Base-by-base conservation (phyloP, 1,140 invertebrate species). In the Saccostrea cuccullata region DNA sequence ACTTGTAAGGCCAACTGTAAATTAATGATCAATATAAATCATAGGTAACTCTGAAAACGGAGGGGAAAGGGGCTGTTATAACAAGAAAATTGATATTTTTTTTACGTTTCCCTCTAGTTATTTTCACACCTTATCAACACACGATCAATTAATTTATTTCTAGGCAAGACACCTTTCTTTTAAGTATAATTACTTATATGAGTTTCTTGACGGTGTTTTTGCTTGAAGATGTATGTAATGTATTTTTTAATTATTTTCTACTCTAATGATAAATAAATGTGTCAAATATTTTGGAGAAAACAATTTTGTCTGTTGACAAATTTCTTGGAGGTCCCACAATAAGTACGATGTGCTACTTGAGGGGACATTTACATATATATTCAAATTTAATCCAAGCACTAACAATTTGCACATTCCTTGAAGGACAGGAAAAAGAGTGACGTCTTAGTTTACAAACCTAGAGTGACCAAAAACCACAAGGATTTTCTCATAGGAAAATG, bases 341-440 rank as follows among this genome's bases (percentile, higher is more conserved):
- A 77, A 77, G 26, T 30, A 26, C 26, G 70, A 77, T 26, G 12
- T 77, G 70, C 70, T 77, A 77, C 70, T 77, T 77, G 70, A 77
- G 70, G 70, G 70, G 70, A 77, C 9, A 47, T 47, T 77, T 26
- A 77, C 26, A 26, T 77, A 36, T 13, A 73, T 77, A 77, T 77
- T 77, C 70, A 77, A 77, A 77, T 77, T 77, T 36, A 77, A 77
- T 15, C 70, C 70, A 77, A 77, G 70, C 70, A 77, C 26, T 26
- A 77, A 36, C 70, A 77, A 77, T 77, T 77, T 77, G 70, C 70
- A 77, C 70, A 77, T 77, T 77, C 70, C 70, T 77, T 77, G 70
- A 77, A 77, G 70, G 70, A 77, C 70, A 77, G 70, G 70, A 77
- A 77, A 77, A 77, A 77, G 70, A 77, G 15, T 77, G 70, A 77